Evolutionary conservation across 1,140 invertebrate species (phyloP), one percentile per base, ranked within the genome.

Genomic region (Eumeta japonica): DNA sequence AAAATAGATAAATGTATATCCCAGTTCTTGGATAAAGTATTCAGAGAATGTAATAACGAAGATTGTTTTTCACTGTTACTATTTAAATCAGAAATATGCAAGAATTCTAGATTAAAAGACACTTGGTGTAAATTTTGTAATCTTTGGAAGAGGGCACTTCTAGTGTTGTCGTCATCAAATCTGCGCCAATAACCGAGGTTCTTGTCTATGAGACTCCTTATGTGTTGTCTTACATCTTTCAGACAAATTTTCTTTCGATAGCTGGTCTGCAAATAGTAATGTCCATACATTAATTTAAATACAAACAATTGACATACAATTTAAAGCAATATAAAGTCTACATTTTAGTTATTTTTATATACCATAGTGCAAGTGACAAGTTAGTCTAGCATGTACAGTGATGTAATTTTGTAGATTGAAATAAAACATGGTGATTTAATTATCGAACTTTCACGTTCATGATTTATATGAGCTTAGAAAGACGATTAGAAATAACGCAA

Each of bases 111-210:
- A 10, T 65, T 45, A 9, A 77, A 47, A 10, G 62, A 65, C 2
- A 71, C 51, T 45, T 48, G 42, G 35, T 68, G 62, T 41, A 77
- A 53, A 48, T 63, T 49, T 37, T 75, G 62, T 52, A 76, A 59
- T 57, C 73, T 62, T 55, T 48, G 60, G 14, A 62, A 44, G 16
- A 76, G 41, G 5, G 62, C 57, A 28, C 53, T 54, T 38, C 52
- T 64, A 3, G 75, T 50, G 10, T 61, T 48, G 3, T 36, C 28
- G 24, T 54, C 53, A 18, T 56, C 48, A 0, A 53, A 61, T 20
- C 58, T 48, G 0, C 73, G 61, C 71, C 70, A 76, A 29, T 72
- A 66, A 37, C 60, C 64, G 10, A 77, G 57, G 32, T 64, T 74
- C 32, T 58, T 58, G 10, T 52, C 59, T 29, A 77, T 73, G 0